These are phyloP conservation scores for Coleophora flavipennella DNA, from an alignment of 2,888 invertebrate species.

Conservation along the genomic window DNA sequence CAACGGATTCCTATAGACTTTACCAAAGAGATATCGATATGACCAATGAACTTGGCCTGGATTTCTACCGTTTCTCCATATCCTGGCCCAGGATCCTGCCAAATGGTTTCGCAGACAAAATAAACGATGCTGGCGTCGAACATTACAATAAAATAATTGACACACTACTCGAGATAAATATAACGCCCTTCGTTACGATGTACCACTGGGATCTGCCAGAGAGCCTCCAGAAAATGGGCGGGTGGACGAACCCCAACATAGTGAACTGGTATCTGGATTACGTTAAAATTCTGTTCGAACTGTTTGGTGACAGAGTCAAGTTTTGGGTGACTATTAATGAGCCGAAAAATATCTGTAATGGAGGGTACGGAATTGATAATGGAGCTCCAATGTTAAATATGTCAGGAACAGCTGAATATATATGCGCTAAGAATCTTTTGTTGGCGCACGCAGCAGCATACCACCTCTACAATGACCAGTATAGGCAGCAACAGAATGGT, in stretches of 20 bases:
- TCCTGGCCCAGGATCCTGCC: slow-evolving; percentile 79
- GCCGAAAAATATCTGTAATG: slow-evolving; percentile 51
- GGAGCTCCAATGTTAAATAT: slow-evolving; percentile 47
- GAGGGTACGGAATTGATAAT: slow-evolving; percentile 36
- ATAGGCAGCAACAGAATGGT: slow-evolving; percentile 31
- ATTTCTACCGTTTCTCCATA: slow-evolving; percentile 73
- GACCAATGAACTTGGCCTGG: slow-evolving; percentile 49
- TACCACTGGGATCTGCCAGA: slow-evolving; percentile 77
- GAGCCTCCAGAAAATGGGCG: slow-evolving; percentile 68
- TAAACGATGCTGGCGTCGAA: slow-evolving; percentile 72
- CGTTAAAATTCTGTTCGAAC: slow-evolving; percentile 61
- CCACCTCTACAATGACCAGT: slow-evolving; percentile 43
- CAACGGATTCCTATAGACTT: slow-evolving; percentile 77
- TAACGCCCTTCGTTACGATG: slow-evolving; percentile 73
- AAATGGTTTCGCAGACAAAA: slow-evolving; percentile 55
- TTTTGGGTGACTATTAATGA: slow-evolving; percentile 75
- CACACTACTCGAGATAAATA: slow-evolving; percentile 64
- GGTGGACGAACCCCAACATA: slow-evolving; percentile 70
- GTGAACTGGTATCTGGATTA: slow-evolving; percentile 71
- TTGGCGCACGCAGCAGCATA: slow-evolving; percentile 70
- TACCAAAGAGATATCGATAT: slow-evolving; percentile 67
- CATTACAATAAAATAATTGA: slow-evolving; percentile 78
- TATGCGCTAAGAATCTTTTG: slow-evolving; percentile 67
- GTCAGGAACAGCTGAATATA: slow-evolving; percentile 61
- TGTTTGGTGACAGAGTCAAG: slow-evolving; percentile 61